These are phyloP conservation scores for Thecocarcelia acutangulata DNA, from an alignment of 2,888 invertebrate genomes.

Conservation along the genomic window DNA sequence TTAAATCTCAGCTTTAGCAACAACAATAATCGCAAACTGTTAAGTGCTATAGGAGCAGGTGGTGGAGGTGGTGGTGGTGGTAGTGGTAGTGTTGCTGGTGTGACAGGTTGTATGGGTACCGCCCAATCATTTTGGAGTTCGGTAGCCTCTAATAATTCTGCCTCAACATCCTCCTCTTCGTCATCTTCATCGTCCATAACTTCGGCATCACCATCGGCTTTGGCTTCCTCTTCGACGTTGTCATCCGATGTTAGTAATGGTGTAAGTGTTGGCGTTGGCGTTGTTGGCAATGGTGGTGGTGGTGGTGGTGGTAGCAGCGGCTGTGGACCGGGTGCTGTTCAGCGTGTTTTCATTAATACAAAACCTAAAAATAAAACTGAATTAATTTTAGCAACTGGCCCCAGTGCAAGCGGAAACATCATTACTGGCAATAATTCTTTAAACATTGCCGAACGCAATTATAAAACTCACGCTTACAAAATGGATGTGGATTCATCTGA, in stretches of 20 bases:
- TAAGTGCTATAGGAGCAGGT: slow-evolving; percentile 74
- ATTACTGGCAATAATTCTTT: slow-evolving; percentile 58
- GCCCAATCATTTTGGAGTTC: slow-evolving; percentile 75
- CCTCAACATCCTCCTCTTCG: slow-evolving; percentile 66
- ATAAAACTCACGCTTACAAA: slow-evolving; percentile 67
- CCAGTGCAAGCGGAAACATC: slow-evolving; percentile 51
- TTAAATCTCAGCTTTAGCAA: slow-evolving; percentile 74
- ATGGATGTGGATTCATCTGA: slow-evolving; percentile 71
- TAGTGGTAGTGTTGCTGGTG: slow-evolving; percentile 62
- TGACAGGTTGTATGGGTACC: slow-evolving; percentile 73
- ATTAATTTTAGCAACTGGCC: slow-evolving; percentile 68
- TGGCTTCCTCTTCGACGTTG: slow-evolving; percentile 70
- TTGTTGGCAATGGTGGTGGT: slow-evolving; percentile 17
- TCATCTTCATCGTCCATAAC: slow-evolving; percentile 72
- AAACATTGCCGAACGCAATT: slow-evolving; percentile 65
- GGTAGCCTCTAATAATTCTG: slow-evolving; percentile 74
- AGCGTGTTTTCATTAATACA: slow-evolving; percentile 76
- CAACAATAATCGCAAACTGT: slow-evolving; percentile 72
- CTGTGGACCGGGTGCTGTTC: slow-evolving; percentile 71
- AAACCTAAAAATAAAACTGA: slow-evolving; percentile 69
- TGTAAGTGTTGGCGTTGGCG: slow-evolving; percentile 49
- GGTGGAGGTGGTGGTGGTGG: slow-evolving; percentile 70
- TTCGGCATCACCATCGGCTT: slow-evolving; percentile 70
- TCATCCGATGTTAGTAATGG: slow-evolving; percentile 70
- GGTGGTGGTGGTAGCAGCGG: slow-evolving; percentile 54